Evolutionary conservation across 92 coral and sea anemone species (phyloP).

Genomic region (Parazoanthus swiftii): DNA sequence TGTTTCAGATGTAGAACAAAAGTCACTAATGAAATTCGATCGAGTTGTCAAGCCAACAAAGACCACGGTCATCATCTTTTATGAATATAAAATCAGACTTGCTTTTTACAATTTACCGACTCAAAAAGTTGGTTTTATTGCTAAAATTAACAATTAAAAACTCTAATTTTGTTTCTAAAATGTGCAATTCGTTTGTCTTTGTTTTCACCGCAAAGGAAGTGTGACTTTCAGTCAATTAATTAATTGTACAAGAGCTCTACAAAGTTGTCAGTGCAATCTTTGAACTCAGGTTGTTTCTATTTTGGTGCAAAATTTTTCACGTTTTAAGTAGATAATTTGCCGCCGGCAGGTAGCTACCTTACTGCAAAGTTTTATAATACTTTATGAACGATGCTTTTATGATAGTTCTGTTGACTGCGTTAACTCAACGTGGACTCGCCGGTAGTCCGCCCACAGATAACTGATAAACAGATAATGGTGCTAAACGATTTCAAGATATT

Average conservation of each 20-base stretch:
- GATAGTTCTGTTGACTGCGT: neutral
- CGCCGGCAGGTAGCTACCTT: conserved; percentile 14
- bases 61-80: neutral
- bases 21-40: neutral
- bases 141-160: conserved; percentile 17
- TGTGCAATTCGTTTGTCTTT: conserved; percentile 29
- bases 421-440: conserved; percentile 6
- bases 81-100: neutral
- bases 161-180: conserved; percentile 32
- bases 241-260: conserved; percentile 1
- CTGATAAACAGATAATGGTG: conserved; percentile 19
- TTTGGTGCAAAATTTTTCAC: conserved; percentile 1
- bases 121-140: neutral
- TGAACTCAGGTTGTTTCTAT: neutral
- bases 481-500: neutral
- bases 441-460: conserved; percentile 19
- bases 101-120: conserved; percentile 29
- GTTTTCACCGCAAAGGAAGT: conserved; percentile 39
- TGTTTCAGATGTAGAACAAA: neutral
- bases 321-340: conserved; percentile 5
- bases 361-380: neutral
- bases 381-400: neutral
- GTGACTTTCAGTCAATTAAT: conserved; percentile 21
- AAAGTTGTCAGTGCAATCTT: neutral
- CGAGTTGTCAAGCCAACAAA: conserved; percentile 4